A percentile compares a stretch with the other conserved stretches of the same genome.
Evolutionary conservation across 1,140 invertebrate species (phyloP).

Genomic region (Bombyx mori): ASM3026992v2 NC_085118.1:10067501-10068000

Average conservation of each 20-base stretch:
- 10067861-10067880: slow-evolving; percentile 85
- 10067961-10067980: slow-evolving; percentile 74
- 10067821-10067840: slow-evolving; percentile 90
- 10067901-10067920: slow-evolving; percentile 75
- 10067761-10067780: slow-evolving; percentile 86
- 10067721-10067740: slow-evolving; percentile 65
- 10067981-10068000: slow-evolving; percentile 66
- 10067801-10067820: slow-evolving; percentile 95
- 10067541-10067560: slow-evolving; percentile 75
- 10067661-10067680: slow-evolving; percentile 41
- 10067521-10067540: slow-evolving; percentile 86
- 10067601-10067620: slow-evolving; percentile 80
- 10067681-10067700: slow-evolving; percentile 72
- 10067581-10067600: slow-evolving; percentile 78
- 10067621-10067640: slow-evolving; percentile 79
- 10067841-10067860: slow-evolving; percentile 90
- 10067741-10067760: slow-evolving; percentile 82
- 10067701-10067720: slow-evolving; percentile 72
- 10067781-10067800: slow-evolving; percentile 80
- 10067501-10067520: slow-evolving; percentile 72
- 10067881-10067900: slow-evolving; percentile 75
- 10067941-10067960: slow-evolving; percentile 78
- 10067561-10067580: slow-evolving; percentile 80
- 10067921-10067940: slow-evolving; percentile 78
- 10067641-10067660: slow-evolving; percentile 81